Percentiles rank a stretch among this genome's conserved stretches.
Evolutionary conservation across 2,797 vertebrate species (phyloP).

Genomic region (Rhinichthys osculus): DNA sequence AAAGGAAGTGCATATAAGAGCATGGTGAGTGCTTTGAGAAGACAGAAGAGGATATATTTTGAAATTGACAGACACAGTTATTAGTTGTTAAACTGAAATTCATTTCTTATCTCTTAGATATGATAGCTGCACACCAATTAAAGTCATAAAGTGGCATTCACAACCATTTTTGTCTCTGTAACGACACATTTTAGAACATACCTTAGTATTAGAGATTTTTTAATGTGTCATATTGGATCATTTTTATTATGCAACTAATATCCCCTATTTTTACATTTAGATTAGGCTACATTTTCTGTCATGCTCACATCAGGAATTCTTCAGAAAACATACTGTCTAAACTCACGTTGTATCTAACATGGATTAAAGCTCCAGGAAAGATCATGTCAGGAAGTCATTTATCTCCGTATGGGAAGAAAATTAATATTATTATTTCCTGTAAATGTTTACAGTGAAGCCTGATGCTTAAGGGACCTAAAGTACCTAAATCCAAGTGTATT

Average conservation of each 20-base stretch:
- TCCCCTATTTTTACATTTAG: not conserved
- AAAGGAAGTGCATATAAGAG: not conserved
- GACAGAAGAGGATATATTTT: not conserved
- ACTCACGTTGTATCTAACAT: not conserved
- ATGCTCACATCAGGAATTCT: not conserved
- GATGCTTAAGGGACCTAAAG: not conserved
- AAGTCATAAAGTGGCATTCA: not conserved
- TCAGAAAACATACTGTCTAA: not conserved
- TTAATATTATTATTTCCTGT: conserved; percentile 30
- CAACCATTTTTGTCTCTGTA: not conserved
- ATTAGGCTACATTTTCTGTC: not conserved
- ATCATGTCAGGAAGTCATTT: conserved; percentile 18
- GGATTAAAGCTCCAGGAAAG: not conserved
- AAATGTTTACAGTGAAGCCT: conserved; percentile 37
- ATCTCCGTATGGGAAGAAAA: not conserved
- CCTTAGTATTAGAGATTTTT: not conserved
- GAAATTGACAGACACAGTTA: not conserved
- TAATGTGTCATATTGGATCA: not conserved
- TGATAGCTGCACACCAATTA: not conserved
- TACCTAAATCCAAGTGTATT: not conserved
- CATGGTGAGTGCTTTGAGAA: not conserved
- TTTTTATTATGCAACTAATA: not conserved
- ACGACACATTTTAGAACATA: not conserved
- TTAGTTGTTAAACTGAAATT: not conserved
- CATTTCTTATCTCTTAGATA: not conserved